Conservation (phyloP, 2,113 vertebrate genomes). For the Passer montanus region DNA sequence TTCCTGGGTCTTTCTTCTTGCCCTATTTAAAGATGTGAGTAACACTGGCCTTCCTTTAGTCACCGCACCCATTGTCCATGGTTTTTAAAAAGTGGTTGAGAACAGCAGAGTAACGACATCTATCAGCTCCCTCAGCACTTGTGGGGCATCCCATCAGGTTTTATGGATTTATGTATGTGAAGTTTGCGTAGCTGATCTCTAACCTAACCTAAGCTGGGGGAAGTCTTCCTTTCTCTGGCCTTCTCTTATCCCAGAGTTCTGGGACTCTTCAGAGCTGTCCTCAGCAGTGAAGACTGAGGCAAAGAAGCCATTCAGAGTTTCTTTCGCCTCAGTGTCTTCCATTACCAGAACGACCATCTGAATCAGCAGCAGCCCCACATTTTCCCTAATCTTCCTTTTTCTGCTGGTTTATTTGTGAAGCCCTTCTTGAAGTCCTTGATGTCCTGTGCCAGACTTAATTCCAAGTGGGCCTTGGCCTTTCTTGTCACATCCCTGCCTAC, state of each 20-base stretch:
- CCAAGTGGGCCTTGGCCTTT: not conserved
- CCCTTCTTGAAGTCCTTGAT: not conserved
- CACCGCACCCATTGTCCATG: not conserved
- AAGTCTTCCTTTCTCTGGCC: not conserved
- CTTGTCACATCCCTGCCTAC: not conserved
- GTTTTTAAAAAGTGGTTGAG: not conserved
- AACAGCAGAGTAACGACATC: not conserved
- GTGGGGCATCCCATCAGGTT: not conserved
- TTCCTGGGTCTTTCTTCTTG: not conserved
- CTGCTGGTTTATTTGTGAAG: not conserved
- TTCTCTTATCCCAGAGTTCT: not conserved
- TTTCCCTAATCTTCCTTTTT: not conserved
- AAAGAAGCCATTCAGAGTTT: not conserved
- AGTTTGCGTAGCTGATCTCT: not conserved
- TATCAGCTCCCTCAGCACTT: fast-evolving
- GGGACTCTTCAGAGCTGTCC: not conserved
- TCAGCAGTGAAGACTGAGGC: not conserved
- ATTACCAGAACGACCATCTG: not conserved
- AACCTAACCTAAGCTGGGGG: not conserved
- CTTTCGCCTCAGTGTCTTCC: not conserved
- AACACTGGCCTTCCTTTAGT: not conserved
- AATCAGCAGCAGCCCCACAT: not conserved
- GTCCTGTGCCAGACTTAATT: not conserved
- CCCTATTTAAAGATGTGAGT: not conserved
- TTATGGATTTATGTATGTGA: not conserved